Evolutionary conservation across 2,113 vertebrate species (phyloP), one percentile per base, ranked within the genome.

Genomic region (Solea solea): DNA sequence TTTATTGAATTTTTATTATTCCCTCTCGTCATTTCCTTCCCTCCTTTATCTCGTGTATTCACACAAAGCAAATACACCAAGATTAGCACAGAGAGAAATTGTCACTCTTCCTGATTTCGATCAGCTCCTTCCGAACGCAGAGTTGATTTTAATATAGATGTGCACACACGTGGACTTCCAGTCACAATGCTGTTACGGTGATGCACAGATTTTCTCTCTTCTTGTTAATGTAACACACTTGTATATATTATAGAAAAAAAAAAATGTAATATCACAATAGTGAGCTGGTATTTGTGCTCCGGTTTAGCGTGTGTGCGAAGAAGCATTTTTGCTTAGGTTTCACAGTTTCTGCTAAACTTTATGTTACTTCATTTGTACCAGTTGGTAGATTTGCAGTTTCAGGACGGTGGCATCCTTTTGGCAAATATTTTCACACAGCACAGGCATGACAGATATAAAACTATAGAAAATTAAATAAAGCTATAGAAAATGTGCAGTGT

Each of bases 141-240:
- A 81, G 83, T 74, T 88, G 92, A 93, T 93, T 92, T 93, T 92
- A 93, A 93, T 92, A 92, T 92, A 93, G 92, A 93, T 93, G 80
- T 42, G 54, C 49, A 6, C 79, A 51, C 75, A 84, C 81, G 50
- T 56, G 68, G 48, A 72, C 75, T 50, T 64, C 50, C 68, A 73
- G 68, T 77, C 60, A 59, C 71, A 75, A 64, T 1, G 74, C 55
- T 51, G 80, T 53, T 51, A 62, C 2, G n/a, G 9, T 50, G 68
- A 42, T 41, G 44, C 50, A 50, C 48, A 50, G 52, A 72, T 71
- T 40, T 2, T 44, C 41, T 59, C 13, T 68, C 45, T 25, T 64
- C 52, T 65, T 48, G 7, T 75, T 55, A 81, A 68, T 49, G 69
- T 39, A 80, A 52, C 48, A 74, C 7, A 2, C 58, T 58, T 12